Evolutionary conservation across 2,113 vertebrate species (phyloP), one percentile per base, ranked within the genome.

Genomic region (Sceloporus tristichus): DNA sequence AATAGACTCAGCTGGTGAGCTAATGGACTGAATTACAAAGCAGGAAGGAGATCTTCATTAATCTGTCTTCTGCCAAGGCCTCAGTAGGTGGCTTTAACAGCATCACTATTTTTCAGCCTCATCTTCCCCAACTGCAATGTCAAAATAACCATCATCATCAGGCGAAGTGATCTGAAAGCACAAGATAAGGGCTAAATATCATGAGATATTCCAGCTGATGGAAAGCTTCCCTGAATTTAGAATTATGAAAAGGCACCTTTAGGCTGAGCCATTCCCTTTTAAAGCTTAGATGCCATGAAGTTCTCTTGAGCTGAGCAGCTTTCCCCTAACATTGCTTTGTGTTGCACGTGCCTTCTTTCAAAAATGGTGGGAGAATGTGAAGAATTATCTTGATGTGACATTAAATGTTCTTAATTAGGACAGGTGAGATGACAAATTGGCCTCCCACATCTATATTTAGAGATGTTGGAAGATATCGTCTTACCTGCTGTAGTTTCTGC

Each of bases 371-470:
- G 9, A 27, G 56, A 29, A 59, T 59, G 16, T 48, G 70, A 88
- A 83, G 77, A 48, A 88, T 77, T 53, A 82, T 66, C 38, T 76
- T 82, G 34, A 42, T 68, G 59, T 77, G 82, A 68, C 7, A 25
- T 54, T 77, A 68, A 65, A 34, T 76, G 73, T 77, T 88, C 40
- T 76, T 88, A 76, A 88, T 76, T 27, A 53, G 73, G 54, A 68
- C 34, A 87, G 86, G 78, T 81, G 53, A 81, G 11, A 23, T 59
- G 27, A 87, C 79, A 87, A 83, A 76, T 70, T 13, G 40, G 65
- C 34, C 65, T 48, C 21, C 48, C 59, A 70, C 25, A 13, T 59
- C 62, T 79, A 71, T 84, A 79, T 73, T 79, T 71, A 79, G 48
- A 70, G 29, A 70, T 79, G 25, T 70, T 70, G 73, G 86, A 82